These are phyloP conservation scores for Alosa alosa DNA, from an alignment of 2,113 vertebrate species.

Conservation along the genomic window DNA sequence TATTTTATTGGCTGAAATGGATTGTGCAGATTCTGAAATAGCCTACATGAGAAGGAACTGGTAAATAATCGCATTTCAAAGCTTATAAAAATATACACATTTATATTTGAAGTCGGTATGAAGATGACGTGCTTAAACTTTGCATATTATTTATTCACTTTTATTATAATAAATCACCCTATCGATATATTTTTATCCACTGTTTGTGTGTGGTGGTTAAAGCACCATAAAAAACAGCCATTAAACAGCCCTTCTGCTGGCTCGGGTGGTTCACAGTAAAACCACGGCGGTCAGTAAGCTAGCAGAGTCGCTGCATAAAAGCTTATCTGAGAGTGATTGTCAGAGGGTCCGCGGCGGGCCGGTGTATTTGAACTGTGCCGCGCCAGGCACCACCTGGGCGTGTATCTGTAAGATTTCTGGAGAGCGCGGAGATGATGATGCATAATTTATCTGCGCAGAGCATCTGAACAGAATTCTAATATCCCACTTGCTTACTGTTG, in stretches of 20 bases:
- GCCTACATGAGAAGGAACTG: neutral
- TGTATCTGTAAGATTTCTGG: conserved; percentile 38
- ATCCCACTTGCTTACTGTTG: conserved; percentile 30
- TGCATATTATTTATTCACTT: neutral
- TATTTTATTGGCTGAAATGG: neutral
- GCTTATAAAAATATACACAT: neutral
- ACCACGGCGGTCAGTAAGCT: neutral
- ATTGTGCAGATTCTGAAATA: neutral
- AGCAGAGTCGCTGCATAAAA: neutral
- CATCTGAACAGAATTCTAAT: conserved; percentile 44
- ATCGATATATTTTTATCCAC: neutral
- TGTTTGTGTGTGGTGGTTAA: neutral
- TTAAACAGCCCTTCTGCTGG: neutral
- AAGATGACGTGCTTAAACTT: neutral
- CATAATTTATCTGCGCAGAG: conserved; percentile 43
- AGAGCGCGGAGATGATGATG: conserved; percentile 38
- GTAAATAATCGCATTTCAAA: neutral
- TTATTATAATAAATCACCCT: neutral
- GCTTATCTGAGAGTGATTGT: conserved; percentile 13
- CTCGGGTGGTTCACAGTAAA: neutral
- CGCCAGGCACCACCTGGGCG: conserved; percentile 26
- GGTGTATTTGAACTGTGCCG: neutral
- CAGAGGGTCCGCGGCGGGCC: neutral
- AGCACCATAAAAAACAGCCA: neutral
- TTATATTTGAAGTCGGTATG: no score